Evolutionary conservation across 2,888 invertebrate genomes (phyloP), one percentile per base, ranked within the genome.

Genomic region (Rhabditophanes sp.): DNA sequence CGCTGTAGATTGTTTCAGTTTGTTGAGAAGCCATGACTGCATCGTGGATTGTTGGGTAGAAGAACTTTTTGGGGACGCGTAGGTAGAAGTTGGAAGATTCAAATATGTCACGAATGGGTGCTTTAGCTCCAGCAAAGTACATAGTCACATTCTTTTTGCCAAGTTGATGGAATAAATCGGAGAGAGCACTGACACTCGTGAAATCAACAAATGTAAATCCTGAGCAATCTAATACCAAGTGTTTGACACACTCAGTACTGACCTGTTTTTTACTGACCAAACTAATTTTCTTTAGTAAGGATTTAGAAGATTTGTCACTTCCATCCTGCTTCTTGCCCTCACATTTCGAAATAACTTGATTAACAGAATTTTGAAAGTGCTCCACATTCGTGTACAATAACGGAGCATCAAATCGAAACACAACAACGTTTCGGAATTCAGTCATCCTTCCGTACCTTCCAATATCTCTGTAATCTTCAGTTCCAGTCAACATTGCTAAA

Each of bases 321-420:
- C 2, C 11, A 8, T 17, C 26, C 26, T 26, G 26, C 11, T 26
- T 26, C 2, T 4, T 18, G 11, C 18, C 11, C 4, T 26, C 23
- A 15, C 25, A 37, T 25, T 37, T 27, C 7, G 11, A 21, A 18
- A 50, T 23, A 14, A 46, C 45, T 33, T 60, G 61, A 34, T 65
- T 65, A 7, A 69, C 33, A n/a, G 54, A 53, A 17, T 53, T 56
- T 24, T 58, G 44, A 46, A 69, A 70, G 42, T 64, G 57, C 39
- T 70, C 69, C 4, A 63, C 62, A 50, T 70, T 71, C 16, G 69
- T 69, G 56, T 66, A 71, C 36, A 69, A 66, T 16, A 71, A 50
- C 1, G 69, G 67, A 24, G 68, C 64, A 33, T 69, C 69, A 50
- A 69, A 69, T 11, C 69, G 64, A 57, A 69, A 68, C 26, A 71